Percentiles rank a stretch among this genome's conserved stretches.
Conservation (phyloP, 92 coral and sea anemone genomes). For the Umimayanthus chanpuru region DNA sequence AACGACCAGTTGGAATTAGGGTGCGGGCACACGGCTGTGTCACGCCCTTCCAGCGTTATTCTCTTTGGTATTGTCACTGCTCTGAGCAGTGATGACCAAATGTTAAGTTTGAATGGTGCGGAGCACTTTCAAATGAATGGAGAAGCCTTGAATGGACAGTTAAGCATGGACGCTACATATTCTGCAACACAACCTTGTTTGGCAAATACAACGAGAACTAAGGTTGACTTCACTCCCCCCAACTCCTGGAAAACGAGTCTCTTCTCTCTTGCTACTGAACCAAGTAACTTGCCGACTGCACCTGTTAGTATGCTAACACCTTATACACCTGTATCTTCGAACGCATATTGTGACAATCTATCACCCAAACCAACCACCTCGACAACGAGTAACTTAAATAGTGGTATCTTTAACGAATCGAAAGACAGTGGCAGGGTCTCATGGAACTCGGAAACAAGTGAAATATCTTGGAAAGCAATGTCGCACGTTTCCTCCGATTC, state of each 20-base stretch:
- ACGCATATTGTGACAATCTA: not conserved
- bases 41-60: conserved; percentile 52
- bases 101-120: not conserved
- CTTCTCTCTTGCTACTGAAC: conserved; percentile 13
- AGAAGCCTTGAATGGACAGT: not conserved
- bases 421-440: conserved; percentile 44
- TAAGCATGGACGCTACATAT: not conserved
- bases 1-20: not conserved
- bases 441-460: conserved; percentile 66
- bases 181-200: not conserved
- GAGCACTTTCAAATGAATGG: not conserved
- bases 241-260: conserved; percentile 4
- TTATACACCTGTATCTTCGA: not conserved
- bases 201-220: not conserved
- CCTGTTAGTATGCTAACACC: no score
- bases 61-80: conserved; percentile 73
- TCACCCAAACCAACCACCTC: not conserved
- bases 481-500: conserved; percentile 64
- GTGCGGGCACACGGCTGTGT: not conserved
- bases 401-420: not conserved
- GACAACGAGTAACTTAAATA: not conserved
- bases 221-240: not conserved
- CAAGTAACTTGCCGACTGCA: not conserved
- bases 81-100: conserved; percentile 42
- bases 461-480: conserved; percentile 65